A percentile compares a stretch with the other conserved stretches of the same genome.
Evolutionary conservation across 2,113 vertebrate species (phyloP).

Genomic region (Turdus rufiventris): DNA sequence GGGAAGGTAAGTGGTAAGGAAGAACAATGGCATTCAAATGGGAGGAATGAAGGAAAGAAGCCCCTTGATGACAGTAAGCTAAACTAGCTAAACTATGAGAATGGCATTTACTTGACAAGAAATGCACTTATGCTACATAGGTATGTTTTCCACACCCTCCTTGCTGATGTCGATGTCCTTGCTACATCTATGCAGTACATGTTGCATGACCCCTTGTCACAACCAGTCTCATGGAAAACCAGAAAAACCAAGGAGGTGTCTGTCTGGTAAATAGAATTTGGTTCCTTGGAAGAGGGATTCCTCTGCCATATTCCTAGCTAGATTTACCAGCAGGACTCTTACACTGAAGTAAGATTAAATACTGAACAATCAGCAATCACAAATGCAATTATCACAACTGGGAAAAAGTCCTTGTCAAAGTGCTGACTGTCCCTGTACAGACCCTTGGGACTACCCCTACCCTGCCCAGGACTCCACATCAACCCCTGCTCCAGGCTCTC

Average conservation of each 20-base stretch:
- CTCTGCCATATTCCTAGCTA: background rate
- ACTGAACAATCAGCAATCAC: background rate
- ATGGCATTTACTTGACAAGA: background rate
- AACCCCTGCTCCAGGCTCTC: background rate
- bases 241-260: background rate
- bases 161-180: background rate
- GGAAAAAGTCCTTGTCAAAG: background rate
- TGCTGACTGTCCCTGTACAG: background rate
- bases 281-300: background rate
- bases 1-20: background rate
- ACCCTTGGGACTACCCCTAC: rapidly evolving
- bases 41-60: background rate
- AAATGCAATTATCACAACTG: background rate
- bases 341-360: background rate
- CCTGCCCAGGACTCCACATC: background rate
- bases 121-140: background rate
- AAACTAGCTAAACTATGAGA: background rate
- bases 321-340: background rate
- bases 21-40: background rate
- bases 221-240: background rate
- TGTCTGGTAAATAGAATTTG: background rate
- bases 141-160: background rate
- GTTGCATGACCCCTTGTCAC: background rate
- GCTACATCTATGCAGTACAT: background rate
- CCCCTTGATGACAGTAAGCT: background rate